Base-by-base conservation (phyloP, 2,888 invertebrate species). In the Barypeithes pellucidus region DNA sequence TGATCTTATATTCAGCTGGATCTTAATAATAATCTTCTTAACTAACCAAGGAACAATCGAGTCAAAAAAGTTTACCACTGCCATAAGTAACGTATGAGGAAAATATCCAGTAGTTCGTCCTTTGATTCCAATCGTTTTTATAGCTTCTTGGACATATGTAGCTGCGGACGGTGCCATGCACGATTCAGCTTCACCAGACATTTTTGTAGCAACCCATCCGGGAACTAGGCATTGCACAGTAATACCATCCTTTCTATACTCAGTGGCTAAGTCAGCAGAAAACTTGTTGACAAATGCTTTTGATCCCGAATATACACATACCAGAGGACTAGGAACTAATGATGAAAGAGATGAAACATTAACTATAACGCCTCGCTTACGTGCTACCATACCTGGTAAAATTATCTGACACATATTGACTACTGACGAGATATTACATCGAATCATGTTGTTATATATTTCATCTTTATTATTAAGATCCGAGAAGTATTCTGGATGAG, bases 121-220 rank as follows among this genome's bases (percentile, higher is more conserved):
- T 52, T 90, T 88, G 50, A 93, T 89, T 0, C 95, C 95, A 8
- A 94, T 88, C 1, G 93, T 90, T 67, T 88, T 88, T 0, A 95
- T 84, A 0, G 95, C 92, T 0, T 92, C 90, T 67, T 88, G 88
- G 39, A 95, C 95, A 83, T 91, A 96, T 39, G 87, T 88, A 47
- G 91, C 89, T 0, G 95, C 91, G 0, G 91, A 89, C 0, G 95
- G 95, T 0, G 94, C 93, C 87, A 95, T 91, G 85, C 92, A 88
- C 43, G 88, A 88, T n/a, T 90, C 89, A 72, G 96, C n/a, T n/a
- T n/a, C n/a, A n/a, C 12, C 20, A 2, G 94, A 92, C 94, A 96
- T 95, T 82, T 97, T 97, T 0, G 97, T 96, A 20, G 95, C 95
- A 0, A 98, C 97, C 79, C 94, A 95, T 1, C 95, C 96, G 0